Percentiles rank a stretch among this genome's conserved stretches.
Conservation (phyloP, 2,113 vertebrate genomes). For the Oxygymnocypris stewartii region DNA sequence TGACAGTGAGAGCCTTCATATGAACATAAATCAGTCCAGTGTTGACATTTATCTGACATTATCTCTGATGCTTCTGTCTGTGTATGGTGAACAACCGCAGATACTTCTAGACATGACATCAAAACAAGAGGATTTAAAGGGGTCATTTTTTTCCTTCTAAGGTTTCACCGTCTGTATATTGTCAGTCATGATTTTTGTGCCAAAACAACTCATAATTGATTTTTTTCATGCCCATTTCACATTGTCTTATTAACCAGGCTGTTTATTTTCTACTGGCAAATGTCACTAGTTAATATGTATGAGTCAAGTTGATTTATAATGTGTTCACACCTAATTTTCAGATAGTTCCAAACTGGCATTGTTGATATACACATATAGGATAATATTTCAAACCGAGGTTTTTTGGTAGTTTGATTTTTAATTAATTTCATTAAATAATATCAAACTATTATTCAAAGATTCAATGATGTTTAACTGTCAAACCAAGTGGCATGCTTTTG, state of each 20-base stretch:
- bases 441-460: not conserved
- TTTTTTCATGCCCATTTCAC: not conserved
- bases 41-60: conserved; percentile 30
- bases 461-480: not conserved
- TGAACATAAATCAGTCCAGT: not conserved
- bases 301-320: not conserved
- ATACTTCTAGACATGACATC: not conserved
- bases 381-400: not conserved
- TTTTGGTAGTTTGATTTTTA: not conserved
- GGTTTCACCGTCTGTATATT: not conserved
- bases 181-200: not conserved
- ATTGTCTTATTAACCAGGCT: not conserved
- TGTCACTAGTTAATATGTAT: not conserved
- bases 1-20: not conserved
- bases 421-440: not conserved
- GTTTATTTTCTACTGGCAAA: not conserved
- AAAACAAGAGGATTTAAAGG: not conserved
- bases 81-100: not conserved
- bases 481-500: too few relatives aligned
- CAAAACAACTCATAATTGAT: not conserved
- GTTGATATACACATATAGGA: not conserved
- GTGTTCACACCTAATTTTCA: not conserved
- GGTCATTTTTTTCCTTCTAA: not conserved
- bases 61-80: conserved; percentile 1
- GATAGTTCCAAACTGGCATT: not conserved